Evolutionary conservation across 2,113 vertebrate genomes (phyloP), one percentile per base, ranked within the genome.

Genomic region (Paramormyrops kingsleyae): DNA sequence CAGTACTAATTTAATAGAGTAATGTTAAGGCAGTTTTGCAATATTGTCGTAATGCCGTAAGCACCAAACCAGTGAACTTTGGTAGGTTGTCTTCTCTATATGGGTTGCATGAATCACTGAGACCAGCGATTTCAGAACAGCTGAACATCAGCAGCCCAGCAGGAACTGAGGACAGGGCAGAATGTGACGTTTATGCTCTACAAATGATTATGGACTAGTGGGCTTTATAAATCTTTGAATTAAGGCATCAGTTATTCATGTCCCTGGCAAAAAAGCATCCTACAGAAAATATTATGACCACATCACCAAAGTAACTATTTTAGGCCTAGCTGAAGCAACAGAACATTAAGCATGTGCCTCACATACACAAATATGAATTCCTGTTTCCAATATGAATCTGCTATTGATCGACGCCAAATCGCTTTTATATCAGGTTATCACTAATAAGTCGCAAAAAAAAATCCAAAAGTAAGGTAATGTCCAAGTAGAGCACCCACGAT

Each of bases 11-110:
- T 47, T 84, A 39, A 47, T 44, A 46, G 24, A 88, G 50, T 35
- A 53, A 90, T 85, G 80, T 92, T 92, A 93, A 93, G 91, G 92
- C 92, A 91, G 74, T 91, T 89, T 87, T 90, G 90, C 91, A 89
- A 83, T 92, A 90, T 90, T 92, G 90, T 87, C 42, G 50, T 80
- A 89, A 89, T 92, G 88, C 83, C 88, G 49, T 90, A 74, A 91
- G 86, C 53, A 90, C 83, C 90, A 59, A 62, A 15, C n/a, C 21
- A 39, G 74, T 84, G 74, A 88, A 42, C 87, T 90, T 88, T 88
- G 90, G 90, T 88, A 87, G 77, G 39, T 1, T 31, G 62, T 90
- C 49, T 90, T 88, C 46, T 31, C 31, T 21, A 21, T 70, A 70
- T 52, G 50, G 84, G 74, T 46, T 83, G 87, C 88, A 91, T 89